Evolutionary conservation across 2,113 vertebrate species (phyloP).

Genomic region (Lipophrys pholis): DNA sequence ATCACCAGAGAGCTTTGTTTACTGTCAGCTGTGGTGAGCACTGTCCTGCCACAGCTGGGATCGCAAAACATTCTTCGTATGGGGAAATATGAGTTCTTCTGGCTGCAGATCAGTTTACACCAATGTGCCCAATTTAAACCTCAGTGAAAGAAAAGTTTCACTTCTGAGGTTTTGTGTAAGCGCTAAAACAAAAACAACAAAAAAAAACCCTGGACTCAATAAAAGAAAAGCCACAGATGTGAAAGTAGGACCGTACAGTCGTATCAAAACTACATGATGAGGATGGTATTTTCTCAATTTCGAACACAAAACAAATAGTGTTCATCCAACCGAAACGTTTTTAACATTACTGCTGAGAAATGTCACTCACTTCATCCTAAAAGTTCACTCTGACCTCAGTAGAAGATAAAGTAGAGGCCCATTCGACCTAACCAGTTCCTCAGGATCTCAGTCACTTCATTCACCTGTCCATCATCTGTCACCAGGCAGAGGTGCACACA

Average conservation of each 20-base stretch:
- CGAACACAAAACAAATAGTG: conserved; percentile 35
- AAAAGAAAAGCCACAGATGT: too few relatives aligned
- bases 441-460: conserved; percentile 29
- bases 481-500: not conserved
- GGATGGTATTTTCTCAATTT: conserved; percentile 25
- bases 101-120: conserved; percentile 13
- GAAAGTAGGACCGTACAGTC: too few relatives aligned
- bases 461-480: conserved; percentile 50
- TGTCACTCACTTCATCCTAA: conserved; percentile 27
- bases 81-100: conserved; percentile 37
- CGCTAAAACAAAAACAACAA: not conserved
- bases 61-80: conserved; percentile 39
- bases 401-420: not conserved
- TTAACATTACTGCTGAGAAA: conserved; percentile 1
- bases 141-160: not conserved
- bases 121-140: conserved; percentile 2
- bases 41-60: conserved; percentile 38
- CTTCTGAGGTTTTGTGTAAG: not conserved
- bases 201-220: not conserved
- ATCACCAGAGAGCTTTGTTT: conserved; percentile 48
- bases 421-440: conserved; percentile 48
- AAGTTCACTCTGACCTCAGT: conserved; percentile 10
- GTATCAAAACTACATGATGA: too few relatives aligned
- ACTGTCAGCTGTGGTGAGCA: conserved; percentile 52
- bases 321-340: conserved; percentile 6